Evolutionary conservation across 30 jellyfish, hydroid and myxozoan species (phyloP).

Genomic region (Hydractinia echinata): DNA sequence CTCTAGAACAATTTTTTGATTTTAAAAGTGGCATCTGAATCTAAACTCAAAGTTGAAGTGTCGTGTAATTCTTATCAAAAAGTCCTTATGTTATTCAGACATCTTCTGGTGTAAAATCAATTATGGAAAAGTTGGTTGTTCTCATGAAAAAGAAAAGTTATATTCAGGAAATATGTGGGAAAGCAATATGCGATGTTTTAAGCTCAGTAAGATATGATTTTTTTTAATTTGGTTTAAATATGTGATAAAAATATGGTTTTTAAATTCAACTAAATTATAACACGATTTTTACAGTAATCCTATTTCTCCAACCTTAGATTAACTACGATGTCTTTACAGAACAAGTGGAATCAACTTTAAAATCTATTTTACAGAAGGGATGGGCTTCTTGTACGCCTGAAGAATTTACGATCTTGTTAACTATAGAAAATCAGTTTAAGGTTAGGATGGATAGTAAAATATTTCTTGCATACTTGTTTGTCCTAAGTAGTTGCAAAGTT

Average conservation of each 20-base stretch:
- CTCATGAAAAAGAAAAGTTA: constrained; percentile 61
- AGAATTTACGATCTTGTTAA: constrained; percentile 48
- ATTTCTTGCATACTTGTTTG: too few species aligned
- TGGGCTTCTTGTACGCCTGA: constrained; percentile 70
- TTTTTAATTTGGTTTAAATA: neutral
- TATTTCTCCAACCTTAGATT: constrained; percentile 32
- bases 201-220: constrained; percentile 33
- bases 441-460: constrained; percentile 7
- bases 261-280: neutral
- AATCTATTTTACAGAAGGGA: constrained; percentile 34
- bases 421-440: constrained; percentile 40
- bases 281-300: too few species aligned
- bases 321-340: constrained; percentile 29
- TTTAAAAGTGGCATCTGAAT: too few species aligned
- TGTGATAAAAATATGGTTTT: neutral
- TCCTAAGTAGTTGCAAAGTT: neutral
- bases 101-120: neutral
- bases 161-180: constrained; percentile 55
- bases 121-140: constrained; percentile 30
- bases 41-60: too few species aligned
- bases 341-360: constrained; percentile 34
- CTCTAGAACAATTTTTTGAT: too few species aligned
- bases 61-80: neutral
- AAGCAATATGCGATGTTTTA: constrained; percentile 41
- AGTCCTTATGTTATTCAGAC: neutral